Conservation (phyloP, 2,888 invertebrate genomes). For the Stomorhina lunata region DNA sequence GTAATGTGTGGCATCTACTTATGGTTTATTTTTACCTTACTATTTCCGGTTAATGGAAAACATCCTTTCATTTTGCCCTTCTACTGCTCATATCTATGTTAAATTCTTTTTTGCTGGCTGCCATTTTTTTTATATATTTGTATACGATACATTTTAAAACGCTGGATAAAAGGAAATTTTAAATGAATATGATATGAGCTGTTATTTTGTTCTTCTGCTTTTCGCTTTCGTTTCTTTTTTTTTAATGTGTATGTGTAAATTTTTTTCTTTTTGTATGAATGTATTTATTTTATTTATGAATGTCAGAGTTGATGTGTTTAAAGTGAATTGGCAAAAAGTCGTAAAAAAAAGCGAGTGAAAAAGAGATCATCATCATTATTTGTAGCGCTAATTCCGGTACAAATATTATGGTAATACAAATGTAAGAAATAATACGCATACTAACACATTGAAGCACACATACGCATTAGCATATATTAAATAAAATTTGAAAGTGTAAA, state of each 20-base stretch:
- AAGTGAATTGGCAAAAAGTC: not conserved
- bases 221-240: conserved; percentile 11
- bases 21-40: conserved; percentile 20
- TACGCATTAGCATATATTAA: not conserved
- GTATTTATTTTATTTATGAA: too few relatives aligned
- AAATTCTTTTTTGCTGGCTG: not conserved
- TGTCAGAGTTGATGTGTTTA: conserved; percentile 14
- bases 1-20: not conserved
- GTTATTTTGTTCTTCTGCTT: not conserved
- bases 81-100: too few relatives aligned
- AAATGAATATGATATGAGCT: conserved; percentile 45
- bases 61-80: not conserved
- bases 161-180: conserved; percentile 28
- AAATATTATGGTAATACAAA: not conserved
- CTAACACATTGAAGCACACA: too few relatives aligned
- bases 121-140: conserved; percentile 7
- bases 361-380: not conserved
- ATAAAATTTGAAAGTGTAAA: too few relatives aligned
- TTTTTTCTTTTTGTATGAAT: not conserved
- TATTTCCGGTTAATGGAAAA: conserved; percentile 52
- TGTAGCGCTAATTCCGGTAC: conserved; percentile 18
- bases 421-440: not conserved
- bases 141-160: conserved; percentile 17
- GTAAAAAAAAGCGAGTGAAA: not conserved
- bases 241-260: too few relatives aligned